These are phyloP conservation scores for Pangasius macronema DNA, from an alignment of 2,797 vertebrate species.

Conservation along the genomic window DNA sequence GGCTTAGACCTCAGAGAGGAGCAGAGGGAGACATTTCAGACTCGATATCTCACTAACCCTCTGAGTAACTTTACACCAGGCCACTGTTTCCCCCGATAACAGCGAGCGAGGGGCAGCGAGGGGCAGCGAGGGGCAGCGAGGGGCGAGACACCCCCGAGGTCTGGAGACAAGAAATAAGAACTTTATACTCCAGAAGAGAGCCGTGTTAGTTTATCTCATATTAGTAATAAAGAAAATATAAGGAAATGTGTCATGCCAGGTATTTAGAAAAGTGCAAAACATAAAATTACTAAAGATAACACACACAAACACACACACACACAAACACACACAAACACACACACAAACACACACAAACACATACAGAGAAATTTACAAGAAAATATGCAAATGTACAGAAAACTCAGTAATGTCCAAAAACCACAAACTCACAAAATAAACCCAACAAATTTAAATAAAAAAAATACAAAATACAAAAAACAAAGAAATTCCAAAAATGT, in stretches of 20 bases:
- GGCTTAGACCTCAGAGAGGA: constrained; percentile 42
- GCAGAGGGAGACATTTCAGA: constrained; percentile 36
- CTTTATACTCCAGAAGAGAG: neutral
- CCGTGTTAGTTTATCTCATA: neutral
- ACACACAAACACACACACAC: neutral
- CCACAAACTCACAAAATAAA: too few relatives aligned
- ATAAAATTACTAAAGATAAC: neutral
- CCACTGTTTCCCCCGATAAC: constrained; percentile 36
- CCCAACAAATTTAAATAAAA: too few relatives aligned
- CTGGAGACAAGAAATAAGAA: neutral
- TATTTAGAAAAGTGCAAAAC: neutral
- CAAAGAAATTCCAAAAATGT: too few relatives aligned
- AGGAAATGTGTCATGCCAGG: neutral
- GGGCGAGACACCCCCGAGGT: neutral
- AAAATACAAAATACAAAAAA: too few relatives aligned
- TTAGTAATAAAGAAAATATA: neutral
- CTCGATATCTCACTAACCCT: constrained; percentile 23
- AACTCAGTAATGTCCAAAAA: too few relatives aligned
- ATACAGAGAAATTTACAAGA: neutral
- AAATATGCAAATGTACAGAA: too few relatives aligned
- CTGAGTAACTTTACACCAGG: constrained; percentile 52
- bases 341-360: too few relatives aligned
- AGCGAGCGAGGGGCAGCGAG: constrained; percentile 27
- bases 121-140: constrained; percentile 24
- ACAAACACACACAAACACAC: too few relatives aligned